These are phyloP conservation scores for Hypolimnas misippus DNA, from an alignment of 2,888 invertebrate species.

Conservation along the genomic window DNA sequence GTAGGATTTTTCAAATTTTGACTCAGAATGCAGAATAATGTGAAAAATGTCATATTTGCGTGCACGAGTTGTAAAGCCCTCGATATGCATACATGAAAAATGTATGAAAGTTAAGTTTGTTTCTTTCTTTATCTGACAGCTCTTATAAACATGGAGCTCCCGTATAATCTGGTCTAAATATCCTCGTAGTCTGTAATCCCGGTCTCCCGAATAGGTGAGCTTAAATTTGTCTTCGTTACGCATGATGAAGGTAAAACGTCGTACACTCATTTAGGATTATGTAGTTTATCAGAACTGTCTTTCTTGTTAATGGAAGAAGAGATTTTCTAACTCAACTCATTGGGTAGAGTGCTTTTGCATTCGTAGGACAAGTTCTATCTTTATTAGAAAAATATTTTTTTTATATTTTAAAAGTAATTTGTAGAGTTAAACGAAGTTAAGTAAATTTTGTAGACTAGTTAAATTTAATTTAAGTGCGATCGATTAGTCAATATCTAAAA, in stretches of 20 bases:
- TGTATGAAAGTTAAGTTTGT: constrained; percentile 16
- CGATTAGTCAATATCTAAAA: too few species aligned
- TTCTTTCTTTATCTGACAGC: not conserved
- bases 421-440: not conserved
- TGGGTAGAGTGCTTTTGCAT: constrained; percentile 17
- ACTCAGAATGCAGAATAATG: too few species aligned
- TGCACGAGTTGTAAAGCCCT: too few species aligned
- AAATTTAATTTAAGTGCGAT: too few species aligned
- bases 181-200: constrained; percentile 46
- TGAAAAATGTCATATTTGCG: too few species aligned
- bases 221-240: constrained; percentile 77
- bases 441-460: too few species aligned
- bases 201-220: constrained; percentile 50
- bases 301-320: constrained; percentile 43
- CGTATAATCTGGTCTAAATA: constrained; percentile 38
- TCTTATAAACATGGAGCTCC: constrained; percentile 22
- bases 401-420: not conserved
- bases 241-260: constrained; percentile 55
- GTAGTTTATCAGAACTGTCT: constrained; percentile 48
- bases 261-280: constrained; percentile 55
- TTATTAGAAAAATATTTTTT: not conserved
- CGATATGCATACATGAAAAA: not conserved
- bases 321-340: constrained; percentile 28
- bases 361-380: not conserved
- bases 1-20: too few species aligned